Evolutionary conservation across 2,113 vertebrate genomes (phyloP).

Genomic region (Chloebia gouldiae): DNA sequence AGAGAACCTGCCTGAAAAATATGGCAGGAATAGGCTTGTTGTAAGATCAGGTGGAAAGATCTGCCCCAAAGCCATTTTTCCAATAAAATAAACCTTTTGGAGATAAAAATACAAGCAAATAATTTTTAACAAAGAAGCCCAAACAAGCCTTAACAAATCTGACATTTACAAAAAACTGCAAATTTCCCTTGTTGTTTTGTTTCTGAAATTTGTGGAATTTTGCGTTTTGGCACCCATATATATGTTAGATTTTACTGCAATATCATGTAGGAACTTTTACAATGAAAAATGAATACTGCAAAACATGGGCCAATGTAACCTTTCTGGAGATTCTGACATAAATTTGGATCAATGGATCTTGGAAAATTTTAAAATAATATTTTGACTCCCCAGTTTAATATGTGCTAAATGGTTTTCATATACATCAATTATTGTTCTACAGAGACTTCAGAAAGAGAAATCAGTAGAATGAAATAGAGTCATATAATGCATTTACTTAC

Average conservation of each 20-base stretch:
- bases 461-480: background rate
- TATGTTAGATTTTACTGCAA: background rate
- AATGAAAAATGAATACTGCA: background rate
- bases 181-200: background rate
- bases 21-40: background rate
- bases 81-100: background rate
- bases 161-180: background rate
- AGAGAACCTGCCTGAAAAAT: background rate
- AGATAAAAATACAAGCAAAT: background rate
- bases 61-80: background rate
- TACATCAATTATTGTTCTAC: background rate
- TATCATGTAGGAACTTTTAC: fast-evolving
- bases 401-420: background rate
- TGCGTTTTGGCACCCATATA: background rate
- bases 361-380: conserved; percentile 2
- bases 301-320: background rate
- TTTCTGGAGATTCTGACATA: background rate
- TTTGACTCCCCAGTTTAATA: background rate
- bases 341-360: background rate
- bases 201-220: background rate
- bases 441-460: background rate
- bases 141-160: background rate
- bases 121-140: background rate
- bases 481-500: background rate
- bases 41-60: background rate